A percentile compares a stretch with the other conserved stretches of the same genome.
phyloP scores from a whole-genome alignment of 1,140 invertebrate species.

The Bombus fervidus region DNA sequence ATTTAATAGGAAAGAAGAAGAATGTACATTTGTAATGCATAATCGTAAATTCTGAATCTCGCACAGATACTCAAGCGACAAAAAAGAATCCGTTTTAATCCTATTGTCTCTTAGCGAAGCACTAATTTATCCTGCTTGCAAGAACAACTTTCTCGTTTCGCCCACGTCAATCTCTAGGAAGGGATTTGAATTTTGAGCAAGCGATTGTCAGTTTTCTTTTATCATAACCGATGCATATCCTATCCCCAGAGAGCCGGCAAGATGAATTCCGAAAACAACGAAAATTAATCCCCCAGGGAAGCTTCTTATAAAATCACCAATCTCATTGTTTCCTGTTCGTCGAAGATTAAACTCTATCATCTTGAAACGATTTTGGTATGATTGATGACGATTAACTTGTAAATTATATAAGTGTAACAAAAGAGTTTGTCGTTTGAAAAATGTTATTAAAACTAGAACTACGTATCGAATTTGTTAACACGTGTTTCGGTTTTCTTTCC shows the following conservation, averaged over 20 bases:
- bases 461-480: no score
- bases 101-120: constrained; percentile 50
- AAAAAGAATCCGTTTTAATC: constrained; percentile 47
- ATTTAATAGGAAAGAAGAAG: neutral
- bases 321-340: constrained; percentile 10
- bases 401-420: no score
- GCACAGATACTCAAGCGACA: neutral
- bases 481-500: no score
- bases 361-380: neutral
- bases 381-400: no score
- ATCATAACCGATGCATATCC: constrained; percentile 8
- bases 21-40: constrained; percentile 2
- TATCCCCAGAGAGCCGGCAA: neutral
- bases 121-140: constrained; percentile 33
- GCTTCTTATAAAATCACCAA: neutral
- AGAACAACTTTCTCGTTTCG: constrained; percentile 26
- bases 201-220: constrained; percentile 35
- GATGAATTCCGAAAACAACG: neutral
- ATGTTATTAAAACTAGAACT: no score
- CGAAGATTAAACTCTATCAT: neutral
- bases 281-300: constrained; percentile 11
- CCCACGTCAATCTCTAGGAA: constrained; percentile 54
- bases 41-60: neutral
- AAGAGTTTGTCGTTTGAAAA: no score
- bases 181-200: constrained; percentile 62